Percentiles rank a stretch among this genome's conserved stretches.
Evolutionary conservation across 2,113 vertebrate genomes (phyloP).

Genomic region (Xiphias gladius): DNA sequence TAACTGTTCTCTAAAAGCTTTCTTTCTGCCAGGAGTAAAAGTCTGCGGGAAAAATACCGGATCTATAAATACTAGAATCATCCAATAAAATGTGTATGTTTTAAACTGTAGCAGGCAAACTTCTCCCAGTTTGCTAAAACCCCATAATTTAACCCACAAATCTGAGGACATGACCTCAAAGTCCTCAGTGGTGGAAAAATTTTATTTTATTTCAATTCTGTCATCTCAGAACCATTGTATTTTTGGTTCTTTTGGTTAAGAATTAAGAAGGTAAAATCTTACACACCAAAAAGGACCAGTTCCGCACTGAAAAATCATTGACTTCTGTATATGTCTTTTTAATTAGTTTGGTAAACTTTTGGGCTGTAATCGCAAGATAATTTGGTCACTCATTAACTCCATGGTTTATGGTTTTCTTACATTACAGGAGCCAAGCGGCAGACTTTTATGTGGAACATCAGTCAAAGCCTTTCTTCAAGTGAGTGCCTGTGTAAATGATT

Average conservation of each 20-base stretch:
- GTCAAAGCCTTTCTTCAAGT: conserved; percentile 93
- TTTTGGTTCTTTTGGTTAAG: no score
- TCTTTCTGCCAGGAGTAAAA: not conserved
- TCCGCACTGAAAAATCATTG: not conserved
- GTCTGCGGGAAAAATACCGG: not conserved
- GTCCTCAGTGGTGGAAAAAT: not conserved
- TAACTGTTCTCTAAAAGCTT: not conserved
- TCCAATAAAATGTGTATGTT: not conserved
- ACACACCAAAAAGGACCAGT: not conserved
- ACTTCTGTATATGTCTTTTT: not conserved
- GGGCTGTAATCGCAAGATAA: no score
- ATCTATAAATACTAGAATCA: not conserved
- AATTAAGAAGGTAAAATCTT: not conserved
- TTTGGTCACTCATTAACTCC: conserved; percentile 76
- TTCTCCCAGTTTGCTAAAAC: not conserved
- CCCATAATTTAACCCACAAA: not conserved
- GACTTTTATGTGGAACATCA: conserved; percentile 94
- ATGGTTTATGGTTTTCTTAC: conserved; percentile 72
- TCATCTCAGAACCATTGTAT: not conserved
- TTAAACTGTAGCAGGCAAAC: not conserved
- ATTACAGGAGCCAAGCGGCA: conserved; percentile 91
- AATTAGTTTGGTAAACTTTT: conserved; percentile 1
- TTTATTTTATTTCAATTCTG: not conserved
- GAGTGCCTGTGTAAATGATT: conserved; percentile 84
- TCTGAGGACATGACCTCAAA: not conserved